Percentiles rank a stretch among this genome's conserved stretches.
Evolutionary conservation across 1,140 invertebrate species (phyloP).

Genomic region (Anastatus disparis): DNA sequence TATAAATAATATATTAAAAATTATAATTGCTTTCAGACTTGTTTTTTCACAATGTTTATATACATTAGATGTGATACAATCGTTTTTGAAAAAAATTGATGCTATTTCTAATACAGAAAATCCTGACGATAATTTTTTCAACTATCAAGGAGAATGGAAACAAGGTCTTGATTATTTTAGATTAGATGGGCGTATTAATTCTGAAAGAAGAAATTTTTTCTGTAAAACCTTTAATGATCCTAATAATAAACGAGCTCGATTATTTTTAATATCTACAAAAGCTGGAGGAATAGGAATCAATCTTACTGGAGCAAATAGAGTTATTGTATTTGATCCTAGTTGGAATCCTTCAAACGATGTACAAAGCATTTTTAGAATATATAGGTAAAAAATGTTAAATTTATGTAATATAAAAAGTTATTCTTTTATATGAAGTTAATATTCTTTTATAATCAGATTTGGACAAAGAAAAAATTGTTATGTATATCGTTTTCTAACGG

Average conservation of each 20-base stretch:
- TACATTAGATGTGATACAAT: conserved; percentile 91
- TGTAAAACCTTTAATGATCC: conserved; percentile 87
- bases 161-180: conserved; percentile 89
- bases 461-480: conserved; percentile 94
- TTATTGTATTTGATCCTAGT: conserved; percentile 96
- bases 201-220: conserved; percentile 79
- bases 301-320: conserved; percentile 93
- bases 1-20: no score
- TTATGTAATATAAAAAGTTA: background rate
- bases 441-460: conserved; percentile 65
- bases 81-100: conserved; percentile 81
- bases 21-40: conserved; percentile 73
- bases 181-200: conserved; percentile 86
- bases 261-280: conserved; percentile 95
- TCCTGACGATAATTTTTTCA: conserved; percentile 57
- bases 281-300: conserved; percentile 97
- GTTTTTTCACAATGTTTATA: conserved; percentile 93
- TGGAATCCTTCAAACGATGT: conserved; percentile 98
- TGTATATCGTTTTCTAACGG: conserved; percentile 91
- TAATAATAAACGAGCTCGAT: conserved; percentile 79
- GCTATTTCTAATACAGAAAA: conserved; percentile 68
- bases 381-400: conserved; percentile 70
- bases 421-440: background rate
- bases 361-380: conserved; percentile 97
- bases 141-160: conserved; percentile 77